A percentile compares a stretch with the other conserved stretches of the same genome.
Conservation (phyloP, 2,888 invertebrate species). For the Myopa tessellatipennis region DNA sequence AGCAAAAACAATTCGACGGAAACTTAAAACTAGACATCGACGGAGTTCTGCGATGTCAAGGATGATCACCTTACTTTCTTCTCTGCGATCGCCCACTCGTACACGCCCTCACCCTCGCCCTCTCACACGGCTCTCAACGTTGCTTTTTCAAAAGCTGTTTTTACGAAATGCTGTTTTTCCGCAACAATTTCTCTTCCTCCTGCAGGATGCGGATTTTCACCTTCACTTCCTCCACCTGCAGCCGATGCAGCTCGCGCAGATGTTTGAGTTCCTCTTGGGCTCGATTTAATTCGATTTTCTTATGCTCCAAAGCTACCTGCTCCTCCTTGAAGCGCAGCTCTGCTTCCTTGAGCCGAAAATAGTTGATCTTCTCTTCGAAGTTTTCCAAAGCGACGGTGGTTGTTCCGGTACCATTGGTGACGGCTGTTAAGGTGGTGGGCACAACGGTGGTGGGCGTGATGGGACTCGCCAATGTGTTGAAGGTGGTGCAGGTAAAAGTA, state of each 20-base stretch:
- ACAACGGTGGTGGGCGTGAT: constrained; percentile 39
- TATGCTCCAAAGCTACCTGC: constrained; percentile 62
- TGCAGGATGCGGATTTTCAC: constrained; percentile 65
- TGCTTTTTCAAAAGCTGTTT: background rate
- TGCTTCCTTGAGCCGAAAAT: constrained; percentile 64
- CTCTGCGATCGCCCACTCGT: too few species aligned
- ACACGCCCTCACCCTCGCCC: too few species aligned
- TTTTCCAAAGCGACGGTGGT: constrained; percentile 43
- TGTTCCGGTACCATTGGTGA: background rate
- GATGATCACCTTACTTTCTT: too few species aligned
- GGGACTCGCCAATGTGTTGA: constrained; percentile 58
- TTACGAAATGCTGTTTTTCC: constrained; percentile 48
- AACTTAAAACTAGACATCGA: too few species aligned
- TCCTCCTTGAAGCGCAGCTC: constrained; percentile 64
- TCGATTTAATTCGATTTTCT: constrained; percentile 62
- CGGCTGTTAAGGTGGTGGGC: constrained; percentile 25
- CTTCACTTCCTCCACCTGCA: constrained; percentile 64
- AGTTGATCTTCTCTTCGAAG: constrained; percentile 63
- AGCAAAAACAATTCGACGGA: too few species aligned
- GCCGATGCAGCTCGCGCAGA: constrained; percentile 62
- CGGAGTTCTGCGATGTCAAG: too few species aligned
- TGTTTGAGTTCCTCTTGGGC: constrained; percentile 65
- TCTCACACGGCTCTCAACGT: too few species aligned
- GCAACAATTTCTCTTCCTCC: constrained; percentile 63
- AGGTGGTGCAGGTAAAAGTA: constrained; percentile 58